phyloP scores from a whole-genome alignment of 2,888 invertebrate genomes.

The Celastrina argiolus region DNA sequence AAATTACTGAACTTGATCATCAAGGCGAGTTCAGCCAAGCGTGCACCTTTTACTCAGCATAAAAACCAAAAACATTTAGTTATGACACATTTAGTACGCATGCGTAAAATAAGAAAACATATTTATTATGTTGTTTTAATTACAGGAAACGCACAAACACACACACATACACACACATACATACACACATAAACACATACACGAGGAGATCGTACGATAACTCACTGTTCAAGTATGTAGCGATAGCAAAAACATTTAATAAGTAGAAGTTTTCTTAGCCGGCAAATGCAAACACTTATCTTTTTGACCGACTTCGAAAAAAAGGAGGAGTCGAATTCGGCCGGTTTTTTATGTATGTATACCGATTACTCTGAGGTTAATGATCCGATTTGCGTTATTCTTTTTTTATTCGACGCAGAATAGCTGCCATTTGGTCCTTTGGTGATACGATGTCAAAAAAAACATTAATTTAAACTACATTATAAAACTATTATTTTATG shows the following conservation, averaged over 20 bases:
- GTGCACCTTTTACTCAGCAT: neutral
- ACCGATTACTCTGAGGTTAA: too few species aligned
- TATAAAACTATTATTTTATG: too few species aligned
- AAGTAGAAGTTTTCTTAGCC: neutral
- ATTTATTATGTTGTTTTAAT: constrained; percentile 46
- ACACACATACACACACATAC: constrained; percentile 27
- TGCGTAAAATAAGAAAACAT: constrained; percentile 40
- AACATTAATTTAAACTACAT: too few species aligned
- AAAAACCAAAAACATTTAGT: constrained; percentile 23
- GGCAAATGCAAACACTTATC: neutral
- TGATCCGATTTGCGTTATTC: too few species aligned
- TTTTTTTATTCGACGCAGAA: too few species aligned
- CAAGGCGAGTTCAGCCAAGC: neutral
- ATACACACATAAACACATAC: constrained; percentile 39
- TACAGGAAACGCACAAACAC: constrained; percentile 52
- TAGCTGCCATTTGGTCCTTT: too few species aligned
- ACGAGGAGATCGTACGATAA: constrained; percentile 35
- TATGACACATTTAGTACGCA: constrained; percentile 26
- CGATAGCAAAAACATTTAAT: constrained; percentile 38
- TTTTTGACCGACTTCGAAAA: too few species aligned
- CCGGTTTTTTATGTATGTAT: too few species aligned
- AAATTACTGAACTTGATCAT: neutral
- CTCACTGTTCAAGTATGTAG: constrained; percentile 39
- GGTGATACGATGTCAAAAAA: too few species aligned
- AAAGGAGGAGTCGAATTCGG: too few species aligned